Evolutionary conservation across 2,113 vertebrate genomes (phyloP).

Genomic region (Aegotheles bennettii): DNA sequence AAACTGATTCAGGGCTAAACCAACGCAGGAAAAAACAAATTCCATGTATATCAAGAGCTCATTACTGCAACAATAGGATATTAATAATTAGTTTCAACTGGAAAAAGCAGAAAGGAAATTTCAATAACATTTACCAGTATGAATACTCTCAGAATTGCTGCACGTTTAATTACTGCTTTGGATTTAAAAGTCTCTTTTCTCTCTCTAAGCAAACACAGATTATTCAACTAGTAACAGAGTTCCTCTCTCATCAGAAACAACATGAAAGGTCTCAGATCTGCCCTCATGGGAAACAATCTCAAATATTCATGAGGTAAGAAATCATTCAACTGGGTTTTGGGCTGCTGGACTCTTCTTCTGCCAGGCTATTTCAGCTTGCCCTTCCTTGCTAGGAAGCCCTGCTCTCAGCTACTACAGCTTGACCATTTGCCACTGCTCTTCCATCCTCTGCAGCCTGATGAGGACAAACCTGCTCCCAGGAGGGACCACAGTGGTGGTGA

Average conservation of each 20-base stretch:
- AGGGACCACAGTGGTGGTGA: accelerated
- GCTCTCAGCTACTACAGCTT: background rate
- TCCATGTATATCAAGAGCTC: background rate
- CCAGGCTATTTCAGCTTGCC: background rate
- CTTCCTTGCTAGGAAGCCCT: background rate
- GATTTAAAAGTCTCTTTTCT: background rate
- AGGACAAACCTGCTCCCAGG: background rate
- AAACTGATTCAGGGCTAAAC: background rate
- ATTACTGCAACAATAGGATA: background rate
- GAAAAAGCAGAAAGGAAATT: background rate
- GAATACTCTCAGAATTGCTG: background rate
- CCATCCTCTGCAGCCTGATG: background rate
- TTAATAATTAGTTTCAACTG: background rate
- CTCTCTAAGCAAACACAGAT: background rate
- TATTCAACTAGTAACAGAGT: background rate
- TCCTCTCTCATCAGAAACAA: background rate
- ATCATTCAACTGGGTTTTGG: background rate
- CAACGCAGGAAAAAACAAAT: background rate
- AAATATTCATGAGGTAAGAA: background rate
- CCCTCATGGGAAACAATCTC: background rate
- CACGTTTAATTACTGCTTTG: constrained; percentile 7
- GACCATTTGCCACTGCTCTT: background rate
- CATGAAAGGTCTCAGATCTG: background rate
- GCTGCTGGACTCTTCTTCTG: background rate
- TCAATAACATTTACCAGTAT: constrained; percentile 7